phyloP scores from a whole-genome alignment of 2,797 vertebrate genomes.

The Borostomias antarcticus region DNA sequence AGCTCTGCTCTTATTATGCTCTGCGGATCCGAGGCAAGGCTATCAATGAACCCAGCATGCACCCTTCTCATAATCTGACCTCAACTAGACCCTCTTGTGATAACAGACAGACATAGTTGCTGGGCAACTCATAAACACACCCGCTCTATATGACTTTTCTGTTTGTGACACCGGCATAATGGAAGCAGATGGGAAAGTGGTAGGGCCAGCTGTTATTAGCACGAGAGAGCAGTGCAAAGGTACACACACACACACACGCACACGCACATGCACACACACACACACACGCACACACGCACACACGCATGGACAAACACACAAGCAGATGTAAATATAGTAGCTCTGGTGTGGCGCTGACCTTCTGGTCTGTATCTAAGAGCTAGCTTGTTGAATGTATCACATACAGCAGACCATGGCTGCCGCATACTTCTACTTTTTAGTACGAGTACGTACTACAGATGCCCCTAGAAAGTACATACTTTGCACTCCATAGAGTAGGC shows the following conservation, averaged over 20 bases:
- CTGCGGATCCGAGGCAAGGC: slow-evolving; percentile 15
- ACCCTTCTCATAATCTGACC: slow-evolving; percentile 23
- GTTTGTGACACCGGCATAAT: slow-evolving; percentile 40
- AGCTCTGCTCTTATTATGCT: slow-evolving; percentile 33
- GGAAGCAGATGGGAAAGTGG: slow-evolving; percentile 48
- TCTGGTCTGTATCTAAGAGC: slow-evolving; percentile 27
- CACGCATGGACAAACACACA: not conserved
- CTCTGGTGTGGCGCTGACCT: not conserved
- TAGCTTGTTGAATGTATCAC: slow-evolving; percentile 26
- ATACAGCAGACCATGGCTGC: slow-evolving; percentile 1
- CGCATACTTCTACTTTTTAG: too few species aligned
- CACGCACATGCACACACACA: not conserved
- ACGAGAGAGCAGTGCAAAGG: not conserved
- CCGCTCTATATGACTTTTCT: slow-evolving; percentile 38
- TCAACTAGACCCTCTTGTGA: slow-evolving; percentile 22
- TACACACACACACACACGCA: not conserved
- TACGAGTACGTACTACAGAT: too few species aligned
- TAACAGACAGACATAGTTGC: slow-evolving; percentile 39
- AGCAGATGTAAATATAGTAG: not conserved
- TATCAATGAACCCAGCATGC: slow-evolving; percentile 17
- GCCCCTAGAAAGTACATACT: too few species aligned
- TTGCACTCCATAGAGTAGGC: too few species aligned
- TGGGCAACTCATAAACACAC: slow-evolving; percentile 42
- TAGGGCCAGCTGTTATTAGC: slow-evolving; percentile 35
- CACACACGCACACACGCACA: slow-evolving; percentile 1